Evolutionary conservation across 2,888 invertebrate species (phyloP).

Genomic region (Acrobasis suavella): DNA sequence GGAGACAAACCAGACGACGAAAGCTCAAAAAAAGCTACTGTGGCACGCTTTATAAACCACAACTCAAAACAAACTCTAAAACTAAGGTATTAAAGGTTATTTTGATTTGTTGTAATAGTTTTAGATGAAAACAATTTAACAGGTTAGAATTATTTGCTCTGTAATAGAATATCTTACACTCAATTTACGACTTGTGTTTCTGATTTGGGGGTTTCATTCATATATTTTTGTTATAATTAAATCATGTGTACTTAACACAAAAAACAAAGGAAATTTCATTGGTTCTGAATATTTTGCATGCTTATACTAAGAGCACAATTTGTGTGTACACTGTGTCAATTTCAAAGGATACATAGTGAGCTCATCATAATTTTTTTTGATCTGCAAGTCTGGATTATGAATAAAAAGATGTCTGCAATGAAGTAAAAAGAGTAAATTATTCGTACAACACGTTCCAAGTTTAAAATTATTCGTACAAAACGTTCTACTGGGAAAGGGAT

Average conservation of each 20-base stretch:
- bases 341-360: too few relatives aligned
- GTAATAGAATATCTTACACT: constrained; percentile 18
- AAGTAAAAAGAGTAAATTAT: too few relatives aligned
- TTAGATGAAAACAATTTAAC: constrained; percentile 4
- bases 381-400: too few relatives aligned
- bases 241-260: not conserved
- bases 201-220: not conserved
- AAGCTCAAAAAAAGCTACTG: constrained; percentile 36
- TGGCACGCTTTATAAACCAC: constrained; percentile 35
- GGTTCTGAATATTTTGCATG: too few relatives aligned
- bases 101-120: not conserved
- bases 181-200: constrained; percentile 6
- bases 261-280: too few relatives aligned
- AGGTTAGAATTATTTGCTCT: constrained; percentile 2
- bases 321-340: too few relatives aligned
- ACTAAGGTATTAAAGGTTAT: not conserved
- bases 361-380: too few relatives aligned
- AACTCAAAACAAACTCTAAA: not conserved
- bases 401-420: too few relatives aligned
- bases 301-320: too few relatives aligned
- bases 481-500: too few relatives aligned
- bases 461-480: too few relatives aligned
- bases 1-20: constrained; percentile 44
- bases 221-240: not conserved
- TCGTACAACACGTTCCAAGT: too few relatives aligned